phyloP scores from a whole-genome alignment of 2,113 vertebrate species.

The Sminthopsis crassicaudata region DNA sequence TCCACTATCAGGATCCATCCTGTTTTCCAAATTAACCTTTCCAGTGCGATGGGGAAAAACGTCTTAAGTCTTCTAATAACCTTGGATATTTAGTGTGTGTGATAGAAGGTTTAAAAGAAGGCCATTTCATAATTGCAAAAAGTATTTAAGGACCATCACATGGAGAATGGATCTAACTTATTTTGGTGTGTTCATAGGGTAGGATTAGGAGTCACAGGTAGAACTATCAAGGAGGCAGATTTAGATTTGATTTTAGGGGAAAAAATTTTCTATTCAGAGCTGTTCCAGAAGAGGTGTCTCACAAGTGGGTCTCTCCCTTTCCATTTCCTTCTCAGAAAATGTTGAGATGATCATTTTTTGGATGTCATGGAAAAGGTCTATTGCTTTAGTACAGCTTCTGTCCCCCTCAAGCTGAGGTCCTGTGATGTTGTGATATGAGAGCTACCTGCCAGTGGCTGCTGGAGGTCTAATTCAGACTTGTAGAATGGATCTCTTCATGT shows the following conservation, averaged over 20 bases:
- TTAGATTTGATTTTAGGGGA: background rate
- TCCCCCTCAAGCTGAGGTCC: background rate
- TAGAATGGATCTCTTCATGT: no score
- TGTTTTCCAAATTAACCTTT: background rate
- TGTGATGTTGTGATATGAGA: background rate
- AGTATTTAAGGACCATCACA: background rate
- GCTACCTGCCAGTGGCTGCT: no score
- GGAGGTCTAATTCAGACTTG: no score
- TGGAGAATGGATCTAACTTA: background rate
- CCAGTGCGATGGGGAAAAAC: background rate
- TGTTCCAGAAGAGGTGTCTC: background rate
- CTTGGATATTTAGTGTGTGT: background rate
- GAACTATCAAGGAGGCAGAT: background rate
- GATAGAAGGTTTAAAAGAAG: background rate
- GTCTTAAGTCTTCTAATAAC: background rate
- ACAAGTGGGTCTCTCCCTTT: background rate
- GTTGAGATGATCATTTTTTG: background rate
- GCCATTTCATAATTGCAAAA: background rate
- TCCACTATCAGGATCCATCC: background rate
- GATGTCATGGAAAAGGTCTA: background rate
- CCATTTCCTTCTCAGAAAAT: background rate
- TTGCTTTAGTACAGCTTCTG: background rate
- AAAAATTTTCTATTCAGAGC: background rate
- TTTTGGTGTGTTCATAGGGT: background rate
- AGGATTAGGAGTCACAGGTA: background rate